Evolutionary conservation across 1,140 invertebrate genomes (phyloP), one percentile per base, ranked within the genome.

Genomic region (Paraescarpia echinospica): DNA sequence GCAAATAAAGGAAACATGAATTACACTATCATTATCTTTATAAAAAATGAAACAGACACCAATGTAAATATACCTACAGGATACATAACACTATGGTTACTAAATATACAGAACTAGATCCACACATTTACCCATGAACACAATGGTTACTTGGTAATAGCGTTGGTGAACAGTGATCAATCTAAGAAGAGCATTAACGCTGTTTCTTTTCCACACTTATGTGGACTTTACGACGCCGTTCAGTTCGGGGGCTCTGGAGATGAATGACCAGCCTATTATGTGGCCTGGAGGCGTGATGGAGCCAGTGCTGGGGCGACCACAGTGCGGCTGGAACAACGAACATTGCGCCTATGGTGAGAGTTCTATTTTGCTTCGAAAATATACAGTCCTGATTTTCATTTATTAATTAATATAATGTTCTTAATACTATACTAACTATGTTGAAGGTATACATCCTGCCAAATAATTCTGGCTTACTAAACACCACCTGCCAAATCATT

Each of bases 321-420:
- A 34, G 77, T 92, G 91, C 33, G 91, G 91, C 27, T 92, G 41
- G 41, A 88, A 92, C 91, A 51, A 51, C 91, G 91, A 92, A 88
- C 33, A 48, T 4, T 92, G 91, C 33, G 31, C 48, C 4, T 51
- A 31, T 31, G 35, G 35, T 41, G n/a, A 90, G 34, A n/a, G 34
- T 34, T 8, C 12, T 90, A 6, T n/a, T n/a, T n/a, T n/a, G n/a
- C n/a, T n/a, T n/a, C n/a, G n/a, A n/a, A n/a, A n/a, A n/a, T n/a
- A n/a, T n/a, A n/a, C n/a, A n/a, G n/a, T n/a, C n/a, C n/a, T n/a
- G n/a, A n/a, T n/a, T n/a, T n/a, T n/a, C n/a, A n/a, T n/a, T n/a
- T n/a, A n/a, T n/a, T n/a, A n/a, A n/a, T n/a, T n/a, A n/a, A n/a
- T n/a, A n/a, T n/a, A n/a, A n/a, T n/a, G n/a, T n/a, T n/a, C n/a